A percentile compares a stretch with the other conserved stretches of the same genome.
Evolutionary conservation across 2,888 invertebrate genomes (phyloP).

Genomic region (Zygothrica quintamaculata): DNA sequence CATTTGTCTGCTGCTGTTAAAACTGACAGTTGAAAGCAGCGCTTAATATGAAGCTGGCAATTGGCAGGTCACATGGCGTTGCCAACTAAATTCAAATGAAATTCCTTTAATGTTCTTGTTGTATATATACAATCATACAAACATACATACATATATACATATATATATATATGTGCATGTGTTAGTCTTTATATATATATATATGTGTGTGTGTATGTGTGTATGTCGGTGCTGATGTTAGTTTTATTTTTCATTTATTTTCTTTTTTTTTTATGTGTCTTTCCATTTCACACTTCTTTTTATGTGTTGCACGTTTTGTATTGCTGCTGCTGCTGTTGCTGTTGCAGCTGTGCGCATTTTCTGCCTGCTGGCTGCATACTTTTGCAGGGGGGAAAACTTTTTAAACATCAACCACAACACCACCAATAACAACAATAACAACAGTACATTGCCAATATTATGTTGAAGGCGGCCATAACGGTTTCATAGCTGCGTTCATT

Average conservation of each 20-base stretch:
- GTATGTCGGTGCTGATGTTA: constrained; percentile 18
- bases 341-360: constrained; percentile 70
- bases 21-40: constrained; percentile 37
- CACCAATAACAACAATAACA: constrained; percentile 23
- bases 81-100: constrained; percentile 49
- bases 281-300: constrained; percentile 74
- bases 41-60: constrained; percentile 28
- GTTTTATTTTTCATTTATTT: constrained; percentile 30
- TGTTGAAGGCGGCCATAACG: constrained; percentile 61
- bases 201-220: constrained; percentile 9
- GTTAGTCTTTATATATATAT: constrained; percentile 18
- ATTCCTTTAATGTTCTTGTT: constrained; percentile 56
- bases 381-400: constrained; percentile 46
- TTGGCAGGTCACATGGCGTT: constrained; percentile 17
- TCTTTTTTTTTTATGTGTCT: constrained; percentile 59
- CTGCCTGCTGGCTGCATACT: constrained; percentile 52
- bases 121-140: constrained; percentile 9
- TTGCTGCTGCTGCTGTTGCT: constrained; percentile 35
- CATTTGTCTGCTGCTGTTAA: too few species aligned
- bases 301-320: constrained; percentile 51
- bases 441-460: constrained; percentile 63
- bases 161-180: constrained; percentile 13
- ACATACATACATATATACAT: constrained; percentile 8
- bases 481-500: constrained; percentile 58
- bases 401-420: constrained; percentile 36